These are phyloP conservation scores for Grus americana DNA, from an alignment of 2,113 vertebrate genomes.

Conservation along the genomic window DNA sequence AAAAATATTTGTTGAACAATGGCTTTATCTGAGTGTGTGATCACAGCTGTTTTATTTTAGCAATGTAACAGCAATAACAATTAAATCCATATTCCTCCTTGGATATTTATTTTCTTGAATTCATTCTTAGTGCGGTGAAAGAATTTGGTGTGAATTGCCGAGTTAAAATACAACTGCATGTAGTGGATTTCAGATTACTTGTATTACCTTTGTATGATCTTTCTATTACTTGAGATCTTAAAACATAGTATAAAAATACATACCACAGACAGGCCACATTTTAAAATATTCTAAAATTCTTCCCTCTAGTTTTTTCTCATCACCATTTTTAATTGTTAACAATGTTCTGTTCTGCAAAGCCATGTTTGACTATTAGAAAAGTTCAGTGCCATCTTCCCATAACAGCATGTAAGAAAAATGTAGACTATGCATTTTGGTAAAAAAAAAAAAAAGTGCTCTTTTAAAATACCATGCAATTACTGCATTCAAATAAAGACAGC, in stretches of 20 bases:
- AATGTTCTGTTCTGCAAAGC: not conserved
- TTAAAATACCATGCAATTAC: not conserved
- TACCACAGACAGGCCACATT: not conserved
- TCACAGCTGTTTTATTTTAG: conserved; percentile 83
- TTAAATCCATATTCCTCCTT: conserved; percentile 77
- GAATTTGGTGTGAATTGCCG: conserved; percentile 69
- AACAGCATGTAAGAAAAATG: not conserved
- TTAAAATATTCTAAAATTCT: not conserved
- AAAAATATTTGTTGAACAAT: conserved; percentile 76
- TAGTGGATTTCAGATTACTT: conserved; percentile 28
- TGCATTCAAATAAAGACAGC: not conserved
- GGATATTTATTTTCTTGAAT: conserved; percentile 78
- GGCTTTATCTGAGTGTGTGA: conserved; percentile 74
- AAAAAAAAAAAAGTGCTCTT: not conserved
- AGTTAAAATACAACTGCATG: conserved; percentile 20
- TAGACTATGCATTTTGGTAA: not conserved
- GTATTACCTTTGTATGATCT: conserved; percentile 2
- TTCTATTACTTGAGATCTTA: not conserved
- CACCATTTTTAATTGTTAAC: not conserved
- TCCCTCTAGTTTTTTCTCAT: not conserved
- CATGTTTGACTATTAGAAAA: not conserved
- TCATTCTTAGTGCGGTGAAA: conserved; percentile 67
- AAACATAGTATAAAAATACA: not conserved
- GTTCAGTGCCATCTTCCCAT: not conserved
- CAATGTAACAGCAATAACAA: conserved; percentile 66